Evolutionary conservation across 2,888 invertebrate genomes (phyloP), one percentile per base, ranked within the genome.

Genomic region (Drosophila pegasa): DNA sequence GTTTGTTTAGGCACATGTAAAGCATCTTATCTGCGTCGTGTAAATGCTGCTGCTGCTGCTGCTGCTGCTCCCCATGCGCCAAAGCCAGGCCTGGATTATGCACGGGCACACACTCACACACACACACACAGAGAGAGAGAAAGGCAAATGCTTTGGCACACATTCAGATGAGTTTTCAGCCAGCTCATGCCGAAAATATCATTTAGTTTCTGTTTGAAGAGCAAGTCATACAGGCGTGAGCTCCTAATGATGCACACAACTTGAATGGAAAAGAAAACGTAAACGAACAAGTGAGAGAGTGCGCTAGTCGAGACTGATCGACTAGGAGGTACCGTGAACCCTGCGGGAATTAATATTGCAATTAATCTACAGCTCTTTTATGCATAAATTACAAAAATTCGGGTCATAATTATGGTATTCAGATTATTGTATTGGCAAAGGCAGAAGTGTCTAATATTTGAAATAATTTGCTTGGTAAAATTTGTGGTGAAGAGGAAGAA

Each of bases 1-100:
- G 88, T 88, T 86, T 86, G 88, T 70, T 86, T 85, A 86, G 81
- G 85, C 76, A 78, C 77, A 88, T 88, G 87, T 88, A 86, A 86
- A 80, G 84, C 84, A 67, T 80, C 88, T 86, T 86, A 88, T 86
- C 85, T 72, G 67, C 64, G 70, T 71, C 80, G 72, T 85, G 86
- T 78, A 75, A 75, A 69, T 85, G 69, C 66, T 65, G 58, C 64
- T 61, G 22, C 50, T 16, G 0, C 25, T 37, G 37, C 50, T 50
- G n/a, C 37, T 37, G 4, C 48, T 22, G 33, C 48, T 31, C 10
- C 18, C 45, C 57, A 27, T 33, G 33, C 43, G 70, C 40, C 41
- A 62, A 40, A 52, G 50, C 55, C 64, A 51, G 58, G 47, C 72
- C 70, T 35, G 72, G 72, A 83, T 83, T 84, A 87, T 78, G 76